phyloP scores from a whole-genome alignment of 1,140 invertebrate species.

The Diprion similis region DNA sequence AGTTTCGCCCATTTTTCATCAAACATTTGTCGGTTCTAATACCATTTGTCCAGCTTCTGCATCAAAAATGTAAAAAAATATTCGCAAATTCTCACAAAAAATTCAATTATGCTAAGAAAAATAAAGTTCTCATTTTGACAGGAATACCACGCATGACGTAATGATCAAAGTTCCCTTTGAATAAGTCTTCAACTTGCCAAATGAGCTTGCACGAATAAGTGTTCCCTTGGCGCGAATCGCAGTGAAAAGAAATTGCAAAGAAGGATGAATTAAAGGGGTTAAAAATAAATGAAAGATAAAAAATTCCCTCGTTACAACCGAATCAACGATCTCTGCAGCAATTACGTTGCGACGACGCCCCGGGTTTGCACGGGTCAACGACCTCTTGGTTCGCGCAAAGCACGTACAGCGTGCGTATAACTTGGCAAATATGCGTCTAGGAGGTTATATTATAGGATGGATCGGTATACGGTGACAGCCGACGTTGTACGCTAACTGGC shows the following conservation, averaged over 20 bases:
- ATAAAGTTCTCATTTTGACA: too few relatives aligned
- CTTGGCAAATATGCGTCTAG: background rate
- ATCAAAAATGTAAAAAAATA: background rate
- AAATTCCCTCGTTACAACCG: too few relatives aligned
- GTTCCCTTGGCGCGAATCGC: too few relatives aligned
- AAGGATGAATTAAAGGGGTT: too few relatives aligned
- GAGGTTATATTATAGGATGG: background rate
- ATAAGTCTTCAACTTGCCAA: too few relatives aligned
- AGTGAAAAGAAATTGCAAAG: too few relatives aligned
- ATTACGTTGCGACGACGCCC: background rate
- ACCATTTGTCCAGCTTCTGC: background rate
- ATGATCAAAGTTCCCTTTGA: too few relatives aligned
- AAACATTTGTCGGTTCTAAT: background rate
- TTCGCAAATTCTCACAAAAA: background rate
- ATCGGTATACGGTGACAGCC: background rate
- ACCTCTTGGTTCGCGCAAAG: background rate
- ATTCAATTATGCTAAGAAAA: background rate
- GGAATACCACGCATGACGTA: too few relatives aligned
- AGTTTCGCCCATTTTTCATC: background rate
- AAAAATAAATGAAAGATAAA: too few relatives aligned
- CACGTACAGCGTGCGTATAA: too few relatives aligned
- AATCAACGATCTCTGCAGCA: too few relatives aligned
- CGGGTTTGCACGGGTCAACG: background rate
- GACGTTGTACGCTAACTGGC: constrained; percentile 46
- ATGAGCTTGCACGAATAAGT: too few relatives aligned